Evolutionary conservation across 1,140 invertebrate genomes (phyloP).

Genomic region (Popillia japonica): DNA sequence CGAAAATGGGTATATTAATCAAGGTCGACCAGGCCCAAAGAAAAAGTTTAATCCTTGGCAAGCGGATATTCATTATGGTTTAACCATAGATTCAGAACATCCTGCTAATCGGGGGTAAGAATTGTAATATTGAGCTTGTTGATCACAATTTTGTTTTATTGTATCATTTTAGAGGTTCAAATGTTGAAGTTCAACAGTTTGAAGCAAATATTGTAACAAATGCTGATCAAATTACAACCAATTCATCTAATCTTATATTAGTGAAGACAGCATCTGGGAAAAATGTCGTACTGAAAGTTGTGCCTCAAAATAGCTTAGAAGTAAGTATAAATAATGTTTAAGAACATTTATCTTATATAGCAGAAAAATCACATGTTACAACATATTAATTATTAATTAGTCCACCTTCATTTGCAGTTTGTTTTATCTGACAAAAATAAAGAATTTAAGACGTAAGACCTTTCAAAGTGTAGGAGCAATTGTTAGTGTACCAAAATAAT

Average conservation of each 20-base stretch:
- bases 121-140: neutral
- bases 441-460: no score
- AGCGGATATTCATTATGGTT: slow-evolving; percentile 59
- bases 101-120: slow-evolving; percentile 54
- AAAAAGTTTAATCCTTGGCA: slow-evolving; percentile 60
- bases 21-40: slow-evolving; percentile 45
- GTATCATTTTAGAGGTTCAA: slow-evolving; percentile 22
- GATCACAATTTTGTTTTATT: neutral
- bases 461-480: no score
- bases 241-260: slow-evolving; percentile 56
- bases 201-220: slow-evolving; percentile 46
- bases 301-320: slow-evolving; percentile 52
- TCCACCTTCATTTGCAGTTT: no score
- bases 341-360: no score
- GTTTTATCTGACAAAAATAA: no score
- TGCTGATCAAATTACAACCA: slow-evolving; percentile 45
- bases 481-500: no score
- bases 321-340: slow-evolving; percentile 32
- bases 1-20: slow-evolving; percentile 46
- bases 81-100: slow-evolving; percentile 52
- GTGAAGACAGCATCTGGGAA: slow-evolving; percentile 59
- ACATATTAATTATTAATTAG: neutral
- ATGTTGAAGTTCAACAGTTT: slow-evolving; percentile 45
- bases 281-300: slow-evolving; percentile 58
- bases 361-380: no score